A percentile compares a stretch with the other conserved stretches of the same genome.
Conservation (phyloP, 2,113 vertebrate genomes). For the Campylorhamphus procurvoides region DNA sequence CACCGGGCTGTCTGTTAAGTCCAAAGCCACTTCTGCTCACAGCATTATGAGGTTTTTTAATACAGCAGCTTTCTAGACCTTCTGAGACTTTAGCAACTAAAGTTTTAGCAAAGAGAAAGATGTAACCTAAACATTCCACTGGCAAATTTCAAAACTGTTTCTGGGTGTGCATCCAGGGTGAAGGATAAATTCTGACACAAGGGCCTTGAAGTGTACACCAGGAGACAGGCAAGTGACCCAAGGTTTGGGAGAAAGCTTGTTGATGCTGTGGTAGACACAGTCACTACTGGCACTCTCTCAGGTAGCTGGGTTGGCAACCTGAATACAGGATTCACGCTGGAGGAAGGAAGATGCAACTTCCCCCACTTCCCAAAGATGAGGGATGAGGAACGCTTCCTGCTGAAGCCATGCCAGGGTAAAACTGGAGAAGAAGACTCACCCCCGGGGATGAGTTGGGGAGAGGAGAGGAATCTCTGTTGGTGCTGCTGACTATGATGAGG, state of each 20-base stretch:
- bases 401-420: conserved; percentile 3
- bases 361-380: neutral
- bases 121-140: neutral
- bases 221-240: neutral
- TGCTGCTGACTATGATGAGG: conserved; percentile 71
- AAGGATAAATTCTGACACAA: neutral
- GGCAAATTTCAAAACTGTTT: neutral
- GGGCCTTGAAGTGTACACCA: neutral
- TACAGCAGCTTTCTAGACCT: neutral
- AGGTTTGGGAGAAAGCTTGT: neutral
- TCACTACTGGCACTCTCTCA: neutral
- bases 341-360: neutral
- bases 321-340: neutral
- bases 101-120: neutral
- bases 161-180: neutral
- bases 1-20: neutral
- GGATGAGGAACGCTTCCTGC: neutral
- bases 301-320: neutral
- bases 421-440: conserved; percentile 22
- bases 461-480: conserved; percentile 61
- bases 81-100: neutral
- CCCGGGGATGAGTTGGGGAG: neutral
- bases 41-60: neutral
- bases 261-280: neutral
- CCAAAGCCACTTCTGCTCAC: neutral